phyloP scores from a whole-genome alignment of 2,797 vertebrate genomes.

The Phylloscopus collybita region DNA sequence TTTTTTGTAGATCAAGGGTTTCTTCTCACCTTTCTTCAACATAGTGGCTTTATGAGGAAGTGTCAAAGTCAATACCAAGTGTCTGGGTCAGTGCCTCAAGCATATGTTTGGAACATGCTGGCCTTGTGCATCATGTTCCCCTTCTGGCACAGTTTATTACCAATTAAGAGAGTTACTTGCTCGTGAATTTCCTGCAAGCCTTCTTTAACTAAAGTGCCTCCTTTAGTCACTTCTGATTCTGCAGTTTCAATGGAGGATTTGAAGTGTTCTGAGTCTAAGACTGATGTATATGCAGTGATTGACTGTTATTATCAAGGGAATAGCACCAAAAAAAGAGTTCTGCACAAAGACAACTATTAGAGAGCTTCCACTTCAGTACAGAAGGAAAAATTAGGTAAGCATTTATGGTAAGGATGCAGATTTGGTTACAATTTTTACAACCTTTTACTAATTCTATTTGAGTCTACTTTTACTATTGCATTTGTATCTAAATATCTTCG shows the following conservation, averaged over 20 bases:
- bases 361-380: neutral
- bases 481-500: neutral
- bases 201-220: neutral
- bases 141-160: neutral
- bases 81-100: neutral
- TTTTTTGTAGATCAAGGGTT: neutral
- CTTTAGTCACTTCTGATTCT: neutral
- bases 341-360: neutral
- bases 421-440: neutral
- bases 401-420: neutral
- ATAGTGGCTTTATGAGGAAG: neutral
- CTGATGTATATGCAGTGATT: neutral
- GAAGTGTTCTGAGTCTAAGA: neutral
- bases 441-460: neutral
- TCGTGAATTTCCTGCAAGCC: neutral
- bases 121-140: neutral
- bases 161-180: neutral
- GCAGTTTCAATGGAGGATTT: neutral
- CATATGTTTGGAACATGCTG: neutral
- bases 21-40: neutral
- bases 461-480: neutral
- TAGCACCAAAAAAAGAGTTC: neutral
- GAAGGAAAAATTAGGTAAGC: neutral
- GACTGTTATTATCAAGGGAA: neutral
- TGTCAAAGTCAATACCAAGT: neutral